A percentile compares a stretch with the other conserved stretches of the same genome.
These are phyloP conservation scores for Sarcophaga bullata DNA, from an alignment of 1,140 invertebrate species.

Conservation along the genomic window DNA sequence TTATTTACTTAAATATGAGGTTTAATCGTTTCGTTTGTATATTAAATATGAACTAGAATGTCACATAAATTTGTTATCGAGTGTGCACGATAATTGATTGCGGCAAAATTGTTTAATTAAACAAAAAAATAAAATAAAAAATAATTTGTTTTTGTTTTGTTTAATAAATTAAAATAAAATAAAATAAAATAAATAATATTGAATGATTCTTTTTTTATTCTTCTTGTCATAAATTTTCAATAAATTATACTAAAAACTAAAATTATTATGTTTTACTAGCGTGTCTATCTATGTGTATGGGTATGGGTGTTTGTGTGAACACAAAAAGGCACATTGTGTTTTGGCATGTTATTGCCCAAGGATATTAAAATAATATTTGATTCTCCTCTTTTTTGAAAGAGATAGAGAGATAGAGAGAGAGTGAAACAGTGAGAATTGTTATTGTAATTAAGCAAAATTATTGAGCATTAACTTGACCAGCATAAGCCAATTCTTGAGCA, in stretches of 20 bases:
- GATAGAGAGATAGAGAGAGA: no score
- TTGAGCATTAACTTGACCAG: slow-evolving; percentile 65
- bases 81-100: no score
- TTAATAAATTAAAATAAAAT: slow-evolving; percentile 29
- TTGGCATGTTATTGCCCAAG: slow-evolving; percentile 40
- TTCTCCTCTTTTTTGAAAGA: not conserved
- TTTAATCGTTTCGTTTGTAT: not conserved
- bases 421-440: not conserved
- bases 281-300: no score
- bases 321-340: slow-evolving; percentile 46
- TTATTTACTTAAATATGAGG: not conserved
- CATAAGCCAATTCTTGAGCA: slow-evolving; percentile 73
- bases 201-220: not conserved
- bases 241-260: slow-evolving; percentile 48
- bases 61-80: not conserved
- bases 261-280: not conserved
- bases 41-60: slow-evolving; percentile 27
- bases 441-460: slow-evolving; percentile 34
- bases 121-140: slow-evolving; percentile 12
- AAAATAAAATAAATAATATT: slow-evolving; percentile 42
- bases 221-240: slow-evolving; percentile 43
- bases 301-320: slow-evolving; percentile 23
- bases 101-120: no score
- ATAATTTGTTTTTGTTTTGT: slow-evolving; percentile 11
- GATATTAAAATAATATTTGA: no score